Evolutionary conservation across 2,888 invertebrate genomes (phyloP), one percentile per base, ranked within the genome.

Genomic region (Cataglyphis cursor): DNA sequence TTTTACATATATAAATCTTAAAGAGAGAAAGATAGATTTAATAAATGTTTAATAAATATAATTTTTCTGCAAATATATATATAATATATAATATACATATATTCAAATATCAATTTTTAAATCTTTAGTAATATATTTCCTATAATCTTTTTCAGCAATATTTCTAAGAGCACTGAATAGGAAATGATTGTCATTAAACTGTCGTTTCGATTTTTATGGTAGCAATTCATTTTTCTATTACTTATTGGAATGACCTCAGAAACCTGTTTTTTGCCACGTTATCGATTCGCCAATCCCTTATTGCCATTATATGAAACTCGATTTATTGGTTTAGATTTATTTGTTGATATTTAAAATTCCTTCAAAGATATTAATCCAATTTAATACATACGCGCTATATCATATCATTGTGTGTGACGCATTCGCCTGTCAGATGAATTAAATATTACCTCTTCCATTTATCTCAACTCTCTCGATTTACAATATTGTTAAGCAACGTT

Each of bases 301-400:
- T 73, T 61, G 48, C 44, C 15, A 57, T 61, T 15, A 5, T 15
- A 5, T 41, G 9, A 76, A 68, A 41, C 41, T 41, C 24, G 66
- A 66, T 66, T 38, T 35, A 66, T 76, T 38, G n/a, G 2, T 3
- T n/a, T 15, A 31, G 24, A 21, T 6, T 1, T 28, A 28, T 28
- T 44, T 76, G 38, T 15, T 24, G 24, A n/a, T 54, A 54, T 66
- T 76, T 54, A 15, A 66, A 35, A 74, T 48, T 15, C n/a, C n/a
- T 35, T 21, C 48, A 28, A 65, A 51, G 24, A 24, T 64, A 64
- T 24, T 38, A 66, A 48, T 44, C 54, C 38, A 38, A 66, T 76
- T 9, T 9, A 35, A 35, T 35, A 35, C 31, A 44, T 28, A 28
- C 41, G 15, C 12, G 38, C 66, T 54, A 24, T n/a, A 54, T 65